Conservation (phyloP, 2,888 invertebrate genomes). For the Tricholauxania praeusta region DNA sequence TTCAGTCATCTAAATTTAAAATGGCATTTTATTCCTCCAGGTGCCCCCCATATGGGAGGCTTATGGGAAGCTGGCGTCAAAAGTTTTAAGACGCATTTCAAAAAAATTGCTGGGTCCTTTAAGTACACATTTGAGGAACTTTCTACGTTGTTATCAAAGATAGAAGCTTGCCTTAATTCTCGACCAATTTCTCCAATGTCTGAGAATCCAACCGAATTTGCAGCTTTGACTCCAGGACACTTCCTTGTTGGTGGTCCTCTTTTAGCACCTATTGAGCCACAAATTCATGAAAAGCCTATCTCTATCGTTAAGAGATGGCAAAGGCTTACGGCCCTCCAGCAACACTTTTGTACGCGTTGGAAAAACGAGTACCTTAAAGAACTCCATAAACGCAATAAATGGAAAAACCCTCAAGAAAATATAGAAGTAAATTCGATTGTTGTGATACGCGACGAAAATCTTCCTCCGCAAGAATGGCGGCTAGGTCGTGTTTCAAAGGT, state of each 20-base stretch:
- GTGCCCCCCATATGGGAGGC: slow-evolving; percentile 29
- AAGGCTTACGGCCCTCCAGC: too few species aligned
- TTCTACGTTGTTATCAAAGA: slow-evolving; percentile 29
- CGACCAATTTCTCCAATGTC: slow-evolving; percentile 27
- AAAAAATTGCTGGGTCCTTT: slow-evolving; percentile 27
- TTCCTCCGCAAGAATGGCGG: too few species aligned
- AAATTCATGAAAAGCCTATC: slow-evolving; percentile 17
- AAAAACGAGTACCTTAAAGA: too few species aligned
- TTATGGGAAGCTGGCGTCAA: slow-evolving; percentile 40
- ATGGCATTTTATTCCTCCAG: slow-evolving; percentile 42
- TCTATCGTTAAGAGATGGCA: neutral
- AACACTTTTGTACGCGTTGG: too few species aligned
- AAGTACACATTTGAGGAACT: slow-evolving; percentile 41
- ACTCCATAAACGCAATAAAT: too few species aligned
- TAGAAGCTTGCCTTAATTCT: slow-evolving; percentile 31
- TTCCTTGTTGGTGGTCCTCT: slow-evolving; percentile 37
- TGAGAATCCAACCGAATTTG: slow-evolving; percentile 5
- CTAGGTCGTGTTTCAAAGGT: too few species aligned
- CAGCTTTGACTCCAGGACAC: slow-evolving; percentile 32
- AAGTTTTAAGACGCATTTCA: slow-evolving; percentile 39
- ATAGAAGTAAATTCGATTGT: too few species aligned
- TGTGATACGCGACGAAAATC: too few species aligned
- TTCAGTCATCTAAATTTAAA: neutral
- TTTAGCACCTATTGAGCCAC: slow-evolving; percentile 29
- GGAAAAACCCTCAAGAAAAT: too few species aligned